phyloP scores from a whole-genome alignment of 2,888 invertebrate species.

The Cyaniris semiargus region DNA sequence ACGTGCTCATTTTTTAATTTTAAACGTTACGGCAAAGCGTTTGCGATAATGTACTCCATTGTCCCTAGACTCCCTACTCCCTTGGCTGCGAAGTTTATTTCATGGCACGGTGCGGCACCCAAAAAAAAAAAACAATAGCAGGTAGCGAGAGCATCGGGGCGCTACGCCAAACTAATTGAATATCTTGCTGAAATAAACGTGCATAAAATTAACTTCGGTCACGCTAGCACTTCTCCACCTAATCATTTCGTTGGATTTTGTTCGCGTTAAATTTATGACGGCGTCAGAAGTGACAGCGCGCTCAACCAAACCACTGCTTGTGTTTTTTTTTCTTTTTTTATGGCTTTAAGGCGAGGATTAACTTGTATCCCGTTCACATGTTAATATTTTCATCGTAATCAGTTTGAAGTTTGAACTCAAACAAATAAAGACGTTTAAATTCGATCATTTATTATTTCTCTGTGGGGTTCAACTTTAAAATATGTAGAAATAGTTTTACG shows the following conservation, averaged over 20 bases:
- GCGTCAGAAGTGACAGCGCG: constrained; percentile 21
- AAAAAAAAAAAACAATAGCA: constrained; percentile 40
- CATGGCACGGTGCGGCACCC: constrained; percentile 27
- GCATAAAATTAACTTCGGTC: constrained; percentile 41
- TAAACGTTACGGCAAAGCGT: background rate
- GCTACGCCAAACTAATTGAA: constrained; percentile 41
- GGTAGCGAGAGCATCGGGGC: constrained; percentile 38
- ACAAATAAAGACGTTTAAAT: background rate
- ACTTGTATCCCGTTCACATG: constrained; percentile 27
- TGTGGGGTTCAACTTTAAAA: background rate
- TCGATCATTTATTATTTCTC: background rate
- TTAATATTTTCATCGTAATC: constrained; percentile 23
- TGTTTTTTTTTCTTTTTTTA: constrained; percentile 14
- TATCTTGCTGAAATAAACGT: constrained; percentile 38
- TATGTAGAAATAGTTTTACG: background rate
- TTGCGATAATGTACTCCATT: constrained; percentile 7
- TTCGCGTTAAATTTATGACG: constrained; percentile 26
- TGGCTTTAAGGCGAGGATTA: constrained; percentile 3
- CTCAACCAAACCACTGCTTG: background rate
- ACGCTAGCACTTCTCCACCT: constrained; percentile 33
- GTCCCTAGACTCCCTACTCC: constrained; percentile 6
- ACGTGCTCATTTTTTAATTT: background rate
- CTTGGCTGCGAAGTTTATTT: background rate
- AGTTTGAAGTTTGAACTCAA: background rate
- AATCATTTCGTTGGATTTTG: constrained; percentile 16